A percentile compares a stretch with the other conserved stretches of the same genome.
These are phyloP conservation scores for Thinocorus orbignyianus DNA, from an alignment of 2,113 vertebrate genomes.

Conservation along the genomic window DNA sequence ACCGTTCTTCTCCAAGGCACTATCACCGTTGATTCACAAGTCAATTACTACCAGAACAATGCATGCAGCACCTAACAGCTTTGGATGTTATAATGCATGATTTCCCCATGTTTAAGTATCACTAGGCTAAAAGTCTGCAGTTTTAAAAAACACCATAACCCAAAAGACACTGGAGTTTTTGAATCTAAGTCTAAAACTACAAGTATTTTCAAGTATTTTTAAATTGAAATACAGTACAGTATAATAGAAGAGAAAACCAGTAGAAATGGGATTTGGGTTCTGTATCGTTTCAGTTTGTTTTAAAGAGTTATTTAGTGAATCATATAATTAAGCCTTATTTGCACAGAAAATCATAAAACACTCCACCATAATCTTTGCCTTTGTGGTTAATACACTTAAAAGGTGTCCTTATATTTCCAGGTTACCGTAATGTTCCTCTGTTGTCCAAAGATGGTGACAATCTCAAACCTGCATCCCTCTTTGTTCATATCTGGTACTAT, in stretches of 20 bases:
- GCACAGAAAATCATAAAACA: not conserved
- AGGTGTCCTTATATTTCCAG: slow-evolving; percentile 64
- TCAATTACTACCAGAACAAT: not conserved
- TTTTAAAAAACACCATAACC: not conserved
- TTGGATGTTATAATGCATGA: not conserved
- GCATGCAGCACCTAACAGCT: not conserved
- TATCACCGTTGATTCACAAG: not conserved
- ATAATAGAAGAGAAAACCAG: not conserved
- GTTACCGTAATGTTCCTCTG: slow-evolving; percentile 84
- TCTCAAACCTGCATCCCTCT: slow-evolving; percentile 82
- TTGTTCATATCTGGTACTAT: slow-evolving; percentile 78
- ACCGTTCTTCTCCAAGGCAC: not conserved
- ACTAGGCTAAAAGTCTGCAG: not conserved
- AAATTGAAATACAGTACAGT: too few relatives aligned
- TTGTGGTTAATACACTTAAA: not conserved
- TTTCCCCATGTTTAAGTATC: not conserved
- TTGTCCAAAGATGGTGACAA: slow-evolving; percentile 70
- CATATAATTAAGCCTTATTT: not conserved
- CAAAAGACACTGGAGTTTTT: not conserved
- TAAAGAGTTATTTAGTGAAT: not conserved
- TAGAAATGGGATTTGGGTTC: not conserved
- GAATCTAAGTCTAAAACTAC: not conserved
- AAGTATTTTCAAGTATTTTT: too few relatives aligned
- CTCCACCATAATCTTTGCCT: not conserved
- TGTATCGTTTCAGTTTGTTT: not conserved